Evolutionary conservation across 92 coral and sea anemone genomes (phyloP).

Genomic region (Epizoanthus illoricatus): DNA sequence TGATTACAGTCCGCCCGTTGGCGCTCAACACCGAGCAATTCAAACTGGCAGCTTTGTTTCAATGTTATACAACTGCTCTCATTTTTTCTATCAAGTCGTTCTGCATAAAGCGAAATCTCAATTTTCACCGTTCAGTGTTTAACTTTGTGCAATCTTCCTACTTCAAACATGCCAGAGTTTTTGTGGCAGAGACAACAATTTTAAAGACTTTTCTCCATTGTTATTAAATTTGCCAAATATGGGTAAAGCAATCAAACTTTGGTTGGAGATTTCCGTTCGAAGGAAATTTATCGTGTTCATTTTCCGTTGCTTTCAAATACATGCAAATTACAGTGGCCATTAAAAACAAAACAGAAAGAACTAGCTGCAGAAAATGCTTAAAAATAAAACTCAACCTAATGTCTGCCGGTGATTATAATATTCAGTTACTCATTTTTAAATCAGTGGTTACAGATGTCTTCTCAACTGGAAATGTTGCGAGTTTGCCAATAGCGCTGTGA

Average conservation of each 20-base stretch:
- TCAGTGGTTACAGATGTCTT: not conserved
- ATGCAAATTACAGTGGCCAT: conserved; percentile 64
- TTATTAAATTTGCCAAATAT: conserved; percentile 76
- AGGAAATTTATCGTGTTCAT: conserved; percentile 86
- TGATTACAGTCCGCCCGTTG: conserved; percentile 74
- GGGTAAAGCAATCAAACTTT: conserved; percentile 76
- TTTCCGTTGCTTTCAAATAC: conserved; percentile 79
- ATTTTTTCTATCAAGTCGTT: not conserved
- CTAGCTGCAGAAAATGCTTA: conserved; percentile 2
- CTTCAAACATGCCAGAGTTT: conserved; percentile 15
- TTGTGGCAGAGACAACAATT: conserved; percentile 40
- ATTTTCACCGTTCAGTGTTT: not conserved
- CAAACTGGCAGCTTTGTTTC: conserved; percentile 62
- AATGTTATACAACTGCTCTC: conserved; percentile 47
- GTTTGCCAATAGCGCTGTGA: not conserved
- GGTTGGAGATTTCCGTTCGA: conserved; percentile 82
- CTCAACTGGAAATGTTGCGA: too few relatives aligned
- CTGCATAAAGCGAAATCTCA: not conserved
- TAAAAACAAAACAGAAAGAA: conserved; percentile 29
- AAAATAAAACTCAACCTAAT: not conserved
- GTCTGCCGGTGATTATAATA: not conserved
- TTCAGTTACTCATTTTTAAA: not conserved
- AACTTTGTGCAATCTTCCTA: not conserved
- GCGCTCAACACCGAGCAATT: conserved; percentile 55
- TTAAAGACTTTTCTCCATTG: conserved; percentile 58